phyloP scores from a whole-genome alignment of 2,888 invertebrate species.

The Apocheima hispidaria region DNA sequence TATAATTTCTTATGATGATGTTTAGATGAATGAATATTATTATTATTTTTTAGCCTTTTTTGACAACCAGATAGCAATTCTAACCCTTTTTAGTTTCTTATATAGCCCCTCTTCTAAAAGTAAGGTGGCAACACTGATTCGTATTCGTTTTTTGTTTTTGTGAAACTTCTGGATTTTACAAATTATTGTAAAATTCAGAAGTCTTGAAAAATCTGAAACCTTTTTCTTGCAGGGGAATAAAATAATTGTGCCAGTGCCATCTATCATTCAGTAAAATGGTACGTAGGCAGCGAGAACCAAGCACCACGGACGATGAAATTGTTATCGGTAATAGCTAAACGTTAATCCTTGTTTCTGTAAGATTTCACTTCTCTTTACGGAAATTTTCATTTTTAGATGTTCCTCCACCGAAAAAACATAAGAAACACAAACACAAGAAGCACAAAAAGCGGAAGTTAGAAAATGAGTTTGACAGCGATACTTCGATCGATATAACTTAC shows the following conservation, averaged over 20 bases:
- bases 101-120: too few relatives aligned
- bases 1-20: too few relatives aligned
- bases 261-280: slow-evolving; percentile 60
- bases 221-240: not conserved
- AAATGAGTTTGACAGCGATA: slow-evolving; percentile 83
- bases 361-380: not conserved
- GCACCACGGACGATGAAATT: slow-evolving; percentile 81
- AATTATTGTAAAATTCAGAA: too few relatives aligned
- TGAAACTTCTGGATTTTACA: too few relatives aligned
- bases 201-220: not conserved
- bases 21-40: too few relatives aligned
- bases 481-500: slow-evolving; percentile 81
- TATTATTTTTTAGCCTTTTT: too few relatives aligned
- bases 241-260: not conserved
- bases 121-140: too few relatives aligned
- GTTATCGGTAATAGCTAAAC: slow-evolving; percentile 69
- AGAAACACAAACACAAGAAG: slow-evolving; percentile 88
- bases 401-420: slow-evolving; percentile 86
- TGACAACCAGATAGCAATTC: too few relatives aligned
- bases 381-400: slow-evolving; percentile 63
- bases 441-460: slow-evolving; percentile 85
- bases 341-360: slow-evolving; percentile 16
- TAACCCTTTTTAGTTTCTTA: too few relatives aligned
- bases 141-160: too few relatives aligned
- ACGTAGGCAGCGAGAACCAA: slow-evolving; percentile 76